A percentile compares a stretch with the other conserved stretches of the same genome.
phyloP scores from a whole-genome alignment of 1,140 invertebrate species.

The Ceratina calcarata region DNA sequence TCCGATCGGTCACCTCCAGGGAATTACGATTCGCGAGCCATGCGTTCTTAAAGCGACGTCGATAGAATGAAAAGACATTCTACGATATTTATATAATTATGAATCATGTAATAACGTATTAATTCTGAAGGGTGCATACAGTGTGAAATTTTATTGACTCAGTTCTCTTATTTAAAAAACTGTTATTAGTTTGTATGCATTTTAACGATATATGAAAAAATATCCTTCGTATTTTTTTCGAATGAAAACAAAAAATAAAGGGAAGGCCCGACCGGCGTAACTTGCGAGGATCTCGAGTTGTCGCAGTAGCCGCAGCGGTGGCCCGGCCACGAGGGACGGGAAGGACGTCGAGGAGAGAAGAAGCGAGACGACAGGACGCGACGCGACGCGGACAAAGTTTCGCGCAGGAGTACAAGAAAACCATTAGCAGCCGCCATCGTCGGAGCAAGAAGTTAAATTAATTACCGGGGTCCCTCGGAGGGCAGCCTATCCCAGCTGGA shows the following conservation, averaged over 20 bases:
- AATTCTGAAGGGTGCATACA: too few species aligned
- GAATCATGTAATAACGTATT: too few species aligned
- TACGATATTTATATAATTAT: too few species aligned
- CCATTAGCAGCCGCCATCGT: slow-evolving; percentile 77
- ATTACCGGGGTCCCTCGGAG: slow-evolving; percentile 70
- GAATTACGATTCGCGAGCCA: not conserved
- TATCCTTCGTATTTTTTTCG: not conserved
- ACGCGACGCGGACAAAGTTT: slow-evolving; percentile 45
- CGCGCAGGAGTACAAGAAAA: slow-evolving; percentile 73
- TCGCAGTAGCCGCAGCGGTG: slow-evolving; percentile 8
- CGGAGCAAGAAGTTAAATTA: slow-evolving; percentile 79
- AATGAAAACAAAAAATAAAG: not conserved
- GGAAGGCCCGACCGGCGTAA: not conserved
- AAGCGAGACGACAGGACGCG: slow-evolving; percentile 7
- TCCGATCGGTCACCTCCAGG: not conserved
- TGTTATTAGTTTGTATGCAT: too few species aligned
- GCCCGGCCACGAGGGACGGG: slow-evolving; percentile 5
- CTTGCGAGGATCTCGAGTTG: slow-evolving; percentile 23
- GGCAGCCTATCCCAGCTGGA: slow-evolving; percentile 46
- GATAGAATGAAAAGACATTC: too few species aligned
- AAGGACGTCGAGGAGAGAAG: slow-evolving; percentile 35
- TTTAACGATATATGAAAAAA: too few species aligned
- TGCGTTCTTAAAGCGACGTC: too few species aligned
- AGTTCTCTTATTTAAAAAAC: too few species aligned
- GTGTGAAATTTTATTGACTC: too few species aligned